Evolutionary conservation across 2,888 invertebrate species (phyloP).

Genomic region (Archaeoteleia sp.): DNA sequence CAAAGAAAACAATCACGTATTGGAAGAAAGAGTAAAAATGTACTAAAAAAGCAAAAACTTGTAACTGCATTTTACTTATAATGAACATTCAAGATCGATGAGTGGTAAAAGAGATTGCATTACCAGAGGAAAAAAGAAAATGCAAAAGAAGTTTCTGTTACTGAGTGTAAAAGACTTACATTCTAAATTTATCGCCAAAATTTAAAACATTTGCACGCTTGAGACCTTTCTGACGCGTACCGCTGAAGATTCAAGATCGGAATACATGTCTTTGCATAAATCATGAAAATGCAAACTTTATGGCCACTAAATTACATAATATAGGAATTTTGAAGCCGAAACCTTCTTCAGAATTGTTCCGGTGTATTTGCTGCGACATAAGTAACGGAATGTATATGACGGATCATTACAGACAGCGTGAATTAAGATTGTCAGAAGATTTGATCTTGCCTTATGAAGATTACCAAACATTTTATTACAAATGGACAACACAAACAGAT

Average conservation of each 20-base stretch:
- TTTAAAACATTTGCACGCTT: background rate
- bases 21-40: too few species aligned
- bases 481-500: constrained; percentile 10
- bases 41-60: constrained; percentile 5
- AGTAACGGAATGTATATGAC: constrained; percentile 4
- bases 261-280: constrained; percentile 14
- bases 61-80: constrained; percentile 2
- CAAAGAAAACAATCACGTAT: too few species aligned
- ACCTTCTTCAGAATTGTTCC: background rate
- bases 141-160: constrained; percentile 8
- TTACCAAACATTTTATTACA: constrained; percentile 10
- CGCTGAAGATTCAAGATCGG: constrained; percentile 3
- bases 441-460: background rate
- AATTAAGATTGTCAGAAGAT: constrained; percentile 1
- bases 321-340: constrained; percentile 1
- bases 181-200: background rate
- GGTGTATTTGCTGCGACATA: constrained; percentile 1
- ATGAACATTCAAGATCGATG: constrained; percentile 6
- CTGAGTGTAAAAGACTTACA: constrained; percentile 1
- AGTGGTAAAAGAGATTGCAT: constrained; percentile 1
- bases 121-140: constrained; percentile 4
- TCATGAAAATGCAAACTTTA: constrained; percentile 5
- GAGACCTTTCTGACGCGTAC: constrained; percentile 8
- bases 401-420: constrained; percentile 2
- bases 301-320: constrained; percentile 8